Base-by-base conservation (phyloP, 1,140 invertebrate species). In the Rhopalosiphum padi region DNA sequence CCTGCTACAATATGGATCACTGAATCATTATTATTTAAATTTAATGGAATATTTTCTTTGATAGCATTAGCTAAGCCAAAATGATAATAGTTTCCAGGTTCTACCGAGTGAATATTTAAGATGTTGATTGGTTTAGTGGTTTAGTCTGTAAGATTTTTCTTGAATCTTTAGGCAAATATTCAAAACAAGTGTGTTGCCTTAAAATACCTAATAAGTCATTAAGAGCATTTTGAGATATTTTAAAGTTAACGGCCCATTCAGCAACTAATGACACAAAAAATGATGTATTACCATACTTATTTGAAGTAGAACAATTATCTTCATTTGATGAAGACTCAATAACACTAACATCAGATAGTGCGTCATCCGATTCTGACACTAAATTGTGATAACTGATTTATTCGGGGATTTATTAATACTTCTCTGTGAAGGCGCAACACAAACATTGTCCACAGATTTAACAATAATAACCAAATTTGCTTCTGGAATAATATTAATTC, bases 61-160 rank as follows among this genome's bases (percentile, higher is more conserved):
- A 94, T 37, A 94, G 77, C 93, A 85, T 86, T 93, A 48, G 90
- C 37, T 25, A 94, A 4, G 7, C 93, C 93, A 53, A 93, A 94
- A 93, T 94, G 94, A 89, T 82, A 91, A 82, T 94, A 94, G 37
- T 94, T 30, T 43, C 94, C 94, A 30, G 48, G 51, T 85, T 85
- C 83, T 85, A 85, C 83, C 3, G 6, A 22, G 22, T 85, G 37
- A 25, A 43, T 23, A 85, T 85, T 85, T 85, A 25, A 41, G 23
- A 2, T 85, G 8, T 43, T 11, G 21, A 85, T 85, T n/a, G n/a
- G n/a, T n/a, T n/a, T n/a, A n/a, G n/a, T 85, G 83, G 23, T 85
- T 85, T 85, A 25, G 83, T 85, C 37, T 85, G 83, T 43, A 85
- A 85, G 22, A 85, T 43, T 23, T 37, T 85, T 43, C 83, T 85